Base-by-base conservation (phyloP, 2,888 invertebrate genomes). In the Watsonalla binaria region DNA sequence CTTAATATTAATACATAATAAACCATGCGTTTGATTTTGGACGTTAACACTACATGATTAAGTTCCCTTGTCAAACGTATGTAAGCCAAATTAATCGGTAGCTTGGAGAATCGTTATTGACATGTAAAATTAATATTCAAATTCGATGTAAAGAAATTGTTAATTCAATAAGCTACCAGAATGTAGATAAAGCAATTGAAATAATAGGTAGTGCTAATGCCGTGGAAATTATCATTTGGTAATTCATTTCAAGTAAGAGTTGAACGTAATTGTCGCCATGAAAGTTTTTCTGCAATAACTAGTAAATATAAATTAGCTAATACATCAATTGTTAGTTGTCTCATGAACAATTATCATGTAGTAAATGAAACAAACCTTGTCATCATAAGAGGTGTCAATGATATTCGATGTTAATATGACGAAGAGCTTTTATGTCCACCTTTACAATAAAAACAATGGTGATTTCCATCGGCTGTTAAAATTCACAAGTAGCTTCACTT, bases 401-500 rank as follows among this genome's bases (percentile, higher is more conserved):
- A 24, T 24, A 24, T 1, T 24, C 24, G 24, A 24, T 24, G 2
- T 24, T 24, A 24, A 24, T 1, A 24, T 24, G 24, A 24, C 24
- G 24, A 24, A 24, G 24, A 24, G 4, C 24, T 24, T 24, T 4
- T 4, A 24, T 24, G 24, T 2, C 24, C 24, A 24, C 24, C 24
- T 42, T 11, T 54, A 35, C 52, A 56, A 51, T 54, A 55, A 71
- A 60, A 66, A 53, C 60, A 70, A 70, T 77, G 68, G 71, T 73
- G 68, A 65, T 70, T 76, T 75, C 73, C 63, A 62, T 58, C 66
- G 75, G 63, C 74, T 75, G 69, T 59, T 76, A 79, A 81, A 69
- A 77, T 77, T 82, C 88, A 88, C 86, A 77, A 82, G 81, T 88
- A 88, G 88, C 79, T 82, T 86, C 87, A 88, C 86, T 78, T 72